A percentile compares a stretch with the other conserved stretches of the same genome.
Evolutionary conservation across 2,888 invertebrate species (phyloP).

Genomic region (Eupeodes latifasciatus): DNA sequence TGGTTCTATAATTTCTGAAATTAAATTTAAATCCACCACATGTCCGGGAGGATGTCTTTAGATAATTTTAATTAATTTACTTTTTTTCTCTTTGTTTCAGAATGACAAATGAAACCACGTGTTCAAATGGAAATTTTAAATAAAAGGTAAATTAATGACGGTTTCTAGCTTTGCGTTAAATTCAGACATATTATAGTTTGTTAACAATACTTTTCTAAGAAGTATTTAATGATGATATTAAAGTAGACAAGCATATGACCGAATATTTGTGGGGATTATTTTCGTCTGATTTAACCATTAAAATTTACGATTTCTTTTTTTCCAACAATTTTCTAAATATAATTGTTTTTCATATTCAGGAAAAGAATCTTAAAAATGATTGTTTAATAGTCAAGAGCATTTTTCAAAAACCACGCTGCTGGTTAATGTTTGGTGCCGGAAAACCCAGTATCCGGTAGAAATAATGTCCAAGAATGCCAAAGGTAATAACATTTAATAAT

Average conservation of each 20-base stretch:
- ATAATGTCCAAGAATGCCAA: background rate
- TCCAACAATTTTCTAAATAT: background rate
- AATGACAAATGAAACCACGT: too few relatives aligned
- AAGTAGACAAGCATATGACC: slow-evolving; percentile 78
- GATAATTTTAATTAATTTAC: background rate
- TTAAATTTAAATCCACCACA: slow-evolving; percentile 9
- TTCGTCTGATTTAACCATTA: slow-evolving; percentile 75
- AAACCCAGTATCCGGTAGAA: background rate
- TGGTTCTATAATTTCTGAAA: slow-evolving; percentile 73
- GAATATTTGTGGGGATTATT: slow-evolving; percentile 77
- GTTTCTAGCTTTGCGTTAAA: too few relatives aligned
- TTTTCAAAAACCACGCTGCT: background rate
- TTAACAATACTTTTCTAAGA: background rate
- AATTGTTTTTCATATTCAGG: background rate
- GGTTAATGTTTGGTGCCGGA: background rate
- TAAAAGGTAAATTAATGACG: too few relatives aligned
- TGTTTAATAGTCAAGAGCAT: background rate
- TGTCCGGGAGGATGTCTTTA: too few relatives aligned
- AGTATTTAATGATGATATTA: slow-evolving; percentile 74
- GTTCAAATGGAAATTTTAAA: too few relatives aligned
- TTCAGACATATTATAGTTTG: too few relatives aligned
- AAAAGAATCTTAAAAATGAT: background rate
- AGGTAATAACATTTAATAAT: background rate
- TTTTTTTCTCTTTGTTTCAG: background rate
- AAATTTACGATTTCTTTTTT: background rate